Conservation (phyloP, 1,140 invertebrate species). For the Mylabris phalerata region DNA sequence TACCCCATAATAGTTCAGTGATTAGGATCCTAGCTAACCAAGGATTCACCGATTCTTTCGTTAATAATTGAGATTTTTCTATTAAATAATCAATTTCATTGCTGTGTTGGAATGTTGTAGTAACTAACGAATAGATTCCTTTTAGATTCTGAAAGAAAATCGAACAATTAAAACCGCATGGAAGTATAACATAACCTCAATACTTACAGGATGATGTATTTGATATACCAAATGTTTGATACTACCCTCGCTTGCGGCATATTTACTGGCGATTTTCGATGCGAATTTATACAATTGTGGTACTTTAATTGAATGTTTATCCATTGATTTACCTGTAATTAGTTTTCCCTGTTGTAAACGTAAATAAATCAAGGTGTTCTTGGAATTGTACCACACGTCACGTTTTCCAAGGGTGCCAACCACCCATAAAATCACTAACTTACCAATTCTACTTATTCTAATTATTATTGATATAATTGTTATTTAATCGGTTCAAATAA, state of each 20-base stretch:
- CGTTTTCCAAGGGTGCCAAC: constrained; percentile 11
- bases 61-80: constrained; percentile 54
- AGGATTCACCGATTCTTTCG: constrained; percentile 60
- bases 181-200: constrained; percentile 15
- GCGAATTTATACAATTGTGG: constrained; percentile 68
- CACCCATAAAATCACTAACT: background rate
- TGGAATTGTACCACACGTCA: constrained; percentile 17
- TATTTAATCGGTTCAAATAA: too few relatives aligned
- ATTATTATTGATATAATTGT: too few relatives aligned
- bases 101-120: constrained; percentile 62
- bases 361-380: background rate
- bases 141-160: constrained; percentile 55
- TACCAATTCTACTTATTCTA: background rate
- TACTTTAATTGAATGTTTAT: constrained; percentile 66
- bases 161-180: background rate
- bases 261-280: constrained; percentile 59
- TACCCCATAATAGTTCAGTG: constrained; percentile 76
- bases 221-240: constrained; percentile 65
- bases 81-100: constrained; percentile 58
- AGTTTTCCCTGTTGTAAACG: background rate
- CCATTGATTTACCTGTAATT: constrained; percentile 37
- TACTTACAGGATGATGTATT: constrained; percentile 49
- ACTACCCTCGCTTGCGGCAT: constrained; percentile 56
- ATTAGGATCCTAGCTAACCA: constrained; percentile 69
- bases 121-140: constrained; percentile 64